Base-by-base conservation (phyloP, 2,113 vertebrate genomes). In the Spheniscus mendiculus region DNA sequence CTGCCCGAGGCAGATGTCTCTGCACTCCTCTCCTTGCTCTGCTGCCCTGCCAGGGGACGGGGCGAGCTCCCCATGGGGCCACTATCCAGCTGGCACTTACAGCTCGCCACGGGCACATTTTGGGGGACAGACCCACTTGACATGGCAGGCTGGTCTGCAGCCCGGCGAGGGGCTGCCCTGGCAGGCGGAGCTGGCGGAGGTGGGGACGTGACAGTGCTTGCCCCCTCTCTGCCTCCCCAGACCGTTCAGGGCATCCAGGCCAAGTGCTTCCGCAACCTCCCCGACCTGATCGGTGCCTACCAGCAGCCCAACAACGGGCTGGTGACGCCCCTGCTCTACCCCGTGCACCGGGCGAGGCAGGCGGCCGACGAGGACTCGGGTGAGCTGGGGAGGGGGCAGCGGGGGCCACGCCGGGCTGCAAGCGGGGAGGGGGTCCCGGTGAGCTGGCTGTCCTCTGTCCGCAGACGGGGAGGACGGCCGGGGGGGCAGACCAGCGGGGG, bases 241-340 rank as follows among this genome's bases (percentile, higher is more conserved):
- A 98, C 98, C 47, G 97, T 98, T 66, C 98, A 99, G 71, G 99
- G 99, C 62, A 98, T 99, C 83, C 99, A 99, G 96, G 98, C 98
- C 81, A 99, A 99, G 93, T 98, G 98, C 89, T 99, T 99, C 96
- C 98, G 96, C 34, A 98, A 98, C 3, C 98, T 99, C 52, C 96
- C 97, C 7, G 99, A 99, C 72, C 97, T 99, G 90, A 98, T 99
- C 56, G 56, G 97, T 5, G 98, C 98, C 63, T 99, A 99, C 96
- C 98, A 99, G 96, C 98, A 99, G 61, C 98, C 99, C n/a, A 98
- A 98, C 97, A 99, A 99, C 30, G 99, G 99, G 79, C 95, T 99
- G 93, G 98, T 99, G 76, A 98, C 97, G 1, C 97, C 99, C 1
- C 97, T 99, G 88, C 98, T 98, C 53, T 98, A 98, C 83, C 98